phyloP scores from a whole-genome alignment of 1,140 invertebrate genomes.

The Drosophila sulfurigaster region DNA sequence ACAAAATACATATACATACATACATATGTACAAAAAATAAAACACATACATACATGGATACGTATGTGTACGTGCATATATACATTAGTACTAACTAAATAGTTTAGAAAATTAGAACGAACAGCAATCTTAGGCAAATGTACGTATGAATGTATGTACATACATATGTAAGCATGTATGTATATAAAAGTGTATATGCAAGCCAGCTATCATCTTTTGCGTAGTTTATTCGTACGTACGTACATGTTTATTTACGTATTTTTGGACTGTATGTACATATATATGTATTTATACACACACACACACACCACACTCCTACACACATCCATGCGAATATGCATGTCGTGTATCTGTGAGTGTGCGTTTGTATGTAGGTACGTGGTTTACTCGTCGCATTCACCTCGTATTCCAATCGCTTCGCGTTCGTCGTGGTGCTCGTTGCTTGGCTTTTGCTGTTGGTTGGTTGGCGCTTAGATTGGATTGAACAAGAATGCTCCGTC shows the following conservation, averaged over 20 bases:
- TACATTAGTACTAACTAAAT: constrained; percentile 14
- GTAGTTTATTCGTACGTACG: constrained; percentile 67
- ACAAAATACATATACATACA: constrained; percentile 21
- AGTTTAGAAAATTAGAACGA: constrained; percentile 22
- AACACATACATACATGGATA: constrained; percentile 36
- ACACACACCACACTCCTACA: neutral
- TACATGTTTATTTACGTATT: constrained; percentile 39
- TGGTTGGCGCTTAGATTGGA: constrained; percentile 63
- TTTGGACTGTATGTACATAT: constrained; percentile 21
- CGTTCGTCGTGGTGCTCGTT: constrained; percentile 55
- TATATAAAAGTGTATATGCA: constrained; percentile 32
- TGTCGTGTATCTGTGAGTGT: neutral
- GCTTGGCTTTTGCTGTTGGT: constrained; percentile 49
- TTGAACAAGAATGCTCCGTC: constrained; percentile 72
- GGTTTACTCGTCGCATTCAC: constrained; percentile 58
- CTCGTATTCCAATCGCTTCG: constrained; percentile 67
- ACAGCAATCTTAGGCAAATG: constrained; percentile 2
- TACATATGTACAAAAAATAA: neutral
- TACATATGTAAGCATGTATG: constrained; percentile 21
- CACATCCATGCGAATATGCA: constrained; percentile 1
- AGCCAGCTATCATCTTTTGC: constrained; percentile 71
- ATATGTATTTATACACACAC: constrained; percentile 2
- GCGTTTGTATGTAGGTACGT: constrained; percentile 21
- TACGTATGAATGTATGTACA: constrained; percentile 28
- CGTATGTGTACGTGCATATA: constrained; percentile 24